Conservation (phyloP, 2,797 vertebrate species). For the Sciaenops ocellatus region DNA sequence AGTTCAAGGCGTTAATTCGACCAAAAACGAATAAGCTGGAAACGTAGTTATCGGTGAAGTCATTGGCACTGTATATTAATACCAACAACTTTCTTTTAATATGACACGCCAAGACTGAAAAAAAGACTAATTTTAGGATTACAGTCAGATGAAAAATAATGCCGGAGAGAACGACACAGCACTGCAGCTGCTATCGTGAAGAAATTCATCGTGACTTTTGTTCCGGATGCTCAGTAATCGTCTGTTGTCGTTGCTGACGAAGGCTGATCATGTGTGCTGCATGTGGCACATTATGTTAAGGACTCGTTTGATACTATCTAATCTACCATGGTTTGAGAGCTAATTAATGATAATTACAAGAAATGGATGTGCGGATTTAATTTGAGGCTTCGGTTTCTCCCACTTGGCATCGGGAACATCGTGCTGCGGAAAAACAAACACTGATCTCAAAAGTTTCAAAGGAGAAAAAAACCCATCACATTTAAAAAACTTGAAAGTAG, state of each 20-base stretch:
- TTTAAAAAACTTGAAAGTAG: background rate
- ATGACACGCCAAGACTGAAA: background rate
- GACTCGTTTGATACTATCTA: background rate
- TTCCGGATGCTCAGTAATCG: background rate
- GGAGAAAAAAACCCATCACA: background rate
- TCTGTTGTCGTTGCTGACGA: conserved; percentile 21
- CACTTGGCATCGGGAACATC: background rate
- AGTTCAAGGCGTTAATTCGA: background rate
- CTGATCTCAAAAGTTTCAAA: background rate
- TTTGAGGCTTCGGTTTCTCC: background rate
- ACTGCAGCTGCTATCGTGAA: conserved; percentile 8
- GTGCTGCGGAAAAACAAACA: background rate
- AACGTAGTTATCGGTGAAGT: background rate
- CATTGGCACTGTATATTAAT: background rate
- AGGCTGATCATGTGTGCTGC: conserved; percentile 19
- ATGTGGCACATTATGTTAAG: conserved; percentile 22
- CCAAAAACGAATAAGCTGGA: background rate
- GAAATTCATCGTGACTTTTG: conserved; percentile 14
- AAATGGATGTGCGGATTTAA: background rate
- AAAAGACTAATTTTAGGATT: background rate
- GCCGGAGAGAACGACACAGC: conserved; percentile 23
- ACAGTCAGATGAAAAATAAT: conserved; percentile 55
- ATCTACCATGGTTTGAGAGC: conserved; percentile 4
- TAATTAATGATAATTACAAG: conserved; percentile 11
- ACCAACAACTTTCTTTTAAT: background rate